Conservation (phyloP, 2,888 invertebrate genomes). For the Beris chalybata region DNA sequence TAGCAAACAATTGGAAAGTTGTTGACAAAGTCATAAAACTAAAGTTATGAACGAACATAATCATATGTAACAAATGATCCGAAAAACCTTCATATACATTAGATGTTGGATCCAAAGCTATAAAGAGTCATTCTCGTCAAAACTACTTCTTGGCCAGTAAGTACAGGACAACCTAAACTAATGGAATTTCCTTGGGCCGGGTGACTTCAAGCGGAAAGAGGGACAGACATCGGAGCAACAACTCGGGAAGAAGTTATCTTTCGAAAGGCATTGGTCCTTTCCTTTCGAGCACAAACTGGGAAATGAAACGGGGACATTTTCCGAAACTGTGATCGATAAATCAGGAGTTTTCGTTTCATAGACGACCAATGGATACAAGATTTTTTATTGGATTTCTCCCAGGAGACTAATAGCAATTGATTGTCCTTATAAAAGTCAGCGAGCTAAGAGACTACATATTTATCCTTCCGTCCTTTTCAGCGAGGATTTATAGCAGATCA, state of each 20-base stretch:
- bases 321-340: constrained; percentile 22
- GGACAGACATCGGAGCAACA: background rate
- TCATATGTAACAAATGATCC: constrained; percentile 32
- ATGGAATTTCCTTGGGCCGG: constrained; percentile 7
- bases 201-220: constrained; percentile 20
- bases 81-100: constrained; percentile 19
- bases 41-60: constrained; percentile 29
- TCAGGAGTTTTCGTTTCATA: constrained; percentile 23
- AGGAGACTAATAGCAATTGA: constrained; percentile 19
- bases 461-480: too few species aligned
- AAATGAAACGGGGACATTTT: background rate
- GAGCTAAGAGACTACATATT: too few species aligned
- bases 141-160: constrained; percentile 22
- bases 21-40: constrained; percentile 29
- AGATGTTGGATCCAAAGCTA: too few species aligned
- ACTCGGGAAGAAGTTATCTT: too few species aligned
- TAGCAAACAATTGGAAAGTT: constrained; percentile 26
- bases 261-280: too few species aligned
- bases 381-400: constrained; percentile 29
- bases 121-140: background rate
- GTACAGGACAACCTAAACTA: constrained; percentile 23
- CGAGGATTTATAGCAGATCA: too few species aligned
- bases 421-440: background rate
- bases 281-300: background rate
- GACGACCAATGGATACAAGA: constrained; percentile 16